These are phyloP conservation scores for Coenobita brevimanus DNA, from an alignment of 1,140 invertebrate genomes.

Conservation along the genomic window DNA sequence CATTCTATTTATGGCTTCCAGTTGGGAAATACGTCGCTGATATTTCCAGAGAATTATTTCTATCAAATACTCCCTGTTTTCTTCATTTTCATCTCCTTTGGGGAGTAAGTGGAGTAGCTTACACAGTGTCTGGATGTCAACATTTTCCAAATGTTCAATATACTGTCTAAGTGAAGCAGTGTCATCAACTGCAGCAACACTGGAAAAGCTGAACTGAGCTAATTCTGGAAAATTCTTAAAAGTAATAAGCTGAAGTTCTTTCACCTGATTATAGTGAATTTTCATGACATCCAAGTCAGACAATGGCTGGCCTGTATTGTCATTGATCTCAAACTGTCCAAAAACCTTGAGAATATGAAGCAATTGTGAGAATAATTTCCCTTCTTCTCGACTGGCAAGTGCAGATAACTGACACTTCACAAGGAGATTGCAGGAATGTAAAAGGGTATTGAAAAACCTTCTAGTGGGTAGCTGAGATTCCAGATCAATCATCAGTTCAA, in stretches of 20 bases:
- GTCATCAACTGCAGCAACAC: slow-evolving; percentile 95
- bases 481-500: slow-evolving; percentile 96
- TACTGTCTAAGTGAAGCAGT: slow-evolving; percentile 88
- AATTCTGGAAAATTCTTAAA: slow-evolving; percentile 94
- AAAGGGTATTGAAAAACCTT: slow-evolving; percentile 95
- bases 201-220: slow-evolving; percentile 89
- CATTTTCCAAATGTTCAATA: slow-evolving; percentile 84
- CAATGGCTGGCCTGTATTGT: slow-evolving; percentile 94
- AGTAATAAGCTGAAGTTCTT: slow-evolving; percentile 90
- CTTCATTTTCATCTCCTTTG: slow-evolving; percentile 74
- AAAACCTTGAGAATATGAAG: slow-evolving; percentile 98
- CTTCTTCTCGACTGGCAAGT: slow-evolving; percentile 85
- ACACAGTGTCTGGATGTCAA: slow-evolving; percentile 88
- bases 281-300: slow-evolving; percentile 95
- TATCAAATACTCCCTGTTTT: slow-evolving; percentile 86
- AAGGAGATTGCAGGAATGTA: slow-evolving; percentile 96
- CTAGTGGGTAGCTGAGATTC: slow-evolving; percentile 95
- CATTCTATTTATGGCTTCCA: slow-evolving; percentile 97
- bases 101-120: slow-evolving; percentile 91
- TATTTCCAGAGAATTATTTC: slow-evolving; percentile 86
- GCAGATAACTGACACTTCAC: slow-evolving; percentile 89
- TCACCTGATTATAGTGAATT: slow-evolving; percentile 93
- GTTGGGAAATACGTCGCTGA: slow-evolving; percentile 91
- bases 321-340: slow-evolving; percentile 97
- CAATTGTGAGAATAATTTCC: slow-evolving; percentile 92